Evolutionary conservation across 2,888 invertebrate species (phyloP).

Genomic region (Frankliniella fusca): DNA sequence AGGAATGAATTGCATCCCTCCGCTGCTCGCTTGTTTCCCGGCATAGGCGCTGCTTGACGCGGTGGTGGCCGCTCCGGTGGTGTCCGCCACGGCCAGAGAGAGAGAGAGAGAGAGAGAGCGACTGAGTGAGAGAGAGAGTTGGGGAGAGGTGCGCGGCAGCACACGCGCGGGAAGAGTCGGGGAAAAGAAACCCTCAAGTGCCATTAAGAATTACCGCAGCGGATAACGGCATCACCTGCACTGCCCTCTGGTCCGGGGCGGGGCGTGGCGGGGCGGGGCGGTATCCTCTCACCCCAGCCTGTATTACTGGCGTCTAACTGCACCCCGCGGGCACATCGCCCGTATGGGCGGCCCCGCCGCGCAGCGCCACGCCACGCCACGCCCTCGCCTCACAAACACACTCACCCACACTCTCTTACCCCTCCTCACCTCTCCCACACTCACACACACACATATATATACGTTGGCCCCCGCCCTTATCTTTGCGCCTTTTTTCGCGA

Average conservation of each 20-base stretch:
- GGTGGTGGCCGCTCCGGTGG: not conserved
- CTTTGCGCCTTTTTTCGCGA: no score
- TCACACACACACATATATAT: not conserved
- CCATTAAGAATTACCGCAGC: conserved; percentile 26
- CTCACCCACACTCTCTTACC: not conserved
- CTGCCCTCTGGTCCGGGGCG: not conserved
- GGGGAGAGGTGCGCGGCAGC: not conserved
- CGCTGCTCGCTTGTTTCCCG: not conserved
- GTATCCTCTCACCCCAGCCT: not conserved
- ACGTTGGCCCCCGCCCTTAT: no score
- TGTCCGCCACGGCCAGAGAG: not conserved
- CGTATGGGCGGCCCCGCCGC: conserved; percentile 10
- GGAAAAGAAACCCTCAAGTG: conserved; percentile 24
- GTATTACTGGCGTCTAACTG: conserved; percentile 25
- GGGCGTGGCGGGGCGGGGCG: not conserved
- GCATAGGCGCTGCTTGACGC: not conserved
- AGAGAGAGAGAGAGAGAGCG: not conserved
- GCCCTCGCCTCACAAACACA: not conserved
- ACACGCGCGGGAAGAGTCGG: not conserved
- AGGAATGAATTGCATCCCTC: not conserved
- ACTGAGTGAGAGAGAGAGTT: not conserved
- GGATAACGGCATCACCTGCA: conserved; percentile 23
- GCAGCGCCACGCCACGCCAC: not conserved
- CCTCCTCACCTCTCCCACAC: not conserved
- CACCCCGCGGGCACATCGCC: conserved; percentile 20